These are phyloP conservation scores for Nemurella pictetii DNA, from an alignment of 2,888 invertebrate genomes.

Conservation along the genomic window DNA sequence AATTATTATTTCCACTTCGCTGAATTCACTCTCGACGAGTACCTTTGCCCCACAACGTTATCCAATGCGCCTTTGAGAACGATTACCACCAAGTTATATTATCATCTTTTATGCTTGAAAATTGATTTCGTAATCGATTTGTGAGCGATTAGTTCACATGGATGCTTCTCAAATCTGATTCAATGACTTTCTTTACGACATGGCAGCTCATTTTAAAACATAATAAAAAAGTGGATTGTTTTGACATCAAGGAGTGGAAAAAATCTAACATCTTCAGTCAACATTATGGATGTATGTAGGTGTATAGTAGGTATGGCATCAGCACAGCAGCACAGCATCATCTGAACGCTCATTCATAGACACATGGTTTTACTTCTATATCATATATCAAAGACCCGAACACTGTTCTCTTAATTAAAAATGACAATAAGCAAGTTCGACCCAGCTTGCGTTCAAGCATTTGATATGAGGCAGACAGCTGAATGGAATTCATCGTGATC, in stretches of 20 bases:
- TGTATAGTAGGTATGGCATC: background rate
- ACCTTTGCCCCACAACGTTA: background rate
- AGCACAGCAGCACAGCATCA: background rate
- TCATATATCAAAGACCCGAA: background rate
- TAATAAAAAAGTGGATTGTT: background rate
- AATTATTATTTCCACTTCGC: constrained; percentile 14
- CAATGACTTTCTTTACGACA: background rate
- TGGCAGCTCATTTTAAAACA: background rate
- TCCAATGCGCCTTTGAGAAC: background rate
- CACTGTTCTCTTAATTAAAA: background rate
- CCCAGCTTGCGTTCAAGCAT: background rate
- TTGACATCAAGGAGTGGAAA: background rate
- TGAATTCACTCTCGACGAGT: background rate
- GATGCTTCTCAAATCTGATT: background rate
- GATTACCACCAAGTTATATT: background rate
- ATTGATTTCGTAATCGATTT: background rate
- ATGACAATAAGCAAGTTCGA: background rate
- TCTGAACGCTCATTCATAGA: background rate
- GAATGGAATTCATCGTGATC: background rate
- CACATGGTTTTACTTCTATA: background rate
- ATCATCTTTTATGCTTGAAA: background rate
- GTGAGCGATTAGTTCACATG: background rate
- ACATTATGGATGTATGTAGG: background rate
- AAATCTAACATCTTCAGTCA: background rate
- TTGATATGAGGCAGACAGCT: background rate